phyloP scores from a whole-genome alignment of 2,888 invertebrate species.

The Laothoe populi region DNA sequence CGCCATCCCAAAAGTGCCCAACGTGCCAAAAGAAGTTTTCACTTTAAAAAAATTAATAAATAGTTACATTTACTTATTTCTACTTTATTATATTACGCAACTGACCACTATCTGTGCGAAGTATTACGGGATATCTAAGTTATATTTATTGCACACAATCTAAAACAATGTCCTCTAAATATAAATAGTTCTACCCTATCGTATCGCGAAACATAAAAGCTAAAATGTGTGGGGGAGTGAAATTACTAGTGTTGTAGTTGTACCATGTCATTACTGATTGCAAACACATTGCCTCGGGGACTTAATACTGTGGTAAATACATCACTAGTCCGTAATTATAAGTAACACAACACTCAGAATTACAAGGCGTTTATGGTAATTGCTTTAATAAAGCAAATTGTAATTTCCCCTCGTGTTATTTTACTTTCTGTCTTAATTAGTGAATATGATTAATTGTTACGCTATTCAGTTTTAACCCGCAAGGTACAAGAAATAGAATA shows the following conservation, averaged over 20 bases:
- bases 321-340: constrained; percentile 25
- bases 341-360: constrained; percentile 31
- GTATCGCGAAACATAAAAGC: background rate
- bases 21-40: too few relatives aligned
- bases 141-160: background rate
- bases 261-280: constrained; percentile 7
- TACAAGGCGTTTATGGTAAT: constrained; percentile 33
- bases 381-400: constrained; percentile 34
- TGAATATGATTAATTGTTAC: constrained; percentile 8
- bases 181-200: too few relatives aligned
- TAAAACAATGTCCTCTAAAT: too few relatives aligned
- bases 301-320: constrained; percentile 4
- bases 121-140: too few relatives aligned
- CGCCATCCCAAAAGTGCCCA: too few relatives aligned
- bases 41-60: too few relatives aligned
- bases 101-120: too few relatives aligned
- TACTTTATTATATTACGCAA: too few relatives aligned
- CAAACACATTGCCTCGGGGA: background rate
- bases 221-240: background rate
- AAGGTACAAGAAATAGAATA: too few relatives aligned
- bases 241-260: constrained; percentile 8
- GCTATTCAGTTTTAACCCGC: too few relatives aligned
- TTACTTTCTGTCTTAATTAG: constrained; percentile 12
- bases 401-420: constrained; percentile 26
- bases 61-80: too few relatives aligned